Evolutionary conservation across 2,888 invertebrate genomes (phyloP), one percentile per base, ranked within the genome.

Genomic region (Chymomyza fuscimana): DNA sequence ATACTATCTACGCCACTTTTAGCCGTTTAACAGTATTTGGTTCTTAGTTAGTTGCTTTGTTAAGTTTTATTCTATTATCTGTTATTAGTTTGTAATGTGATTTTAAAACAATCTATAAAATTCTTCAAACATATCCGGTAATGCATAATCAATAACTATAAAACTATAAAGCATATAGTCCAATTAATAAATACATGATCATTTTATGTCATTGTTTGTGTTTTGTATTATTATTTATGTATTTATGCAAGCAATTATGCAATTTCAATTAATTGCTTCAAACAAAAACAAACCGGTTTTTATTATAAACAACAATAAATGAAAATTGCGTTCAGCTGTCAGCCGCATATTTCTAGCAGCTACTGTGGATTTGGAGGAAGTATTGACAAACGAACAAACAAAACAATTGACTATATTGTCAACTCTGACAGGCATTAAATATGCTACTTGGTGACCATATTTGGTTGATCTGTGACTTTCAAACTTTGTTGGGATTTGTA

Each of bases 191-290:
- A 62, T 50, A 19, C 46, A 46, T 22, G 12, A 22, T 71, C 46
- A 54, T 54, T 52, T 77, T 68, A 60, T 69, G 52, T 65, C 40
- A 63, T 74, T 75, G 71, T 76, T 73, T 72, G 29, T 10, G 10
- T 19, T 67, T 72, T 73, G 71, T 32, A 32, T 32, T 32, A 32
- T 32, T 32, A 82, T 82, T 86, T 78, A 87, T 88, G 71, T 71
- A 84, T 79, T 88, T 87, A 84, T 88, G 70, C 82, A 71, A 56
- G 65, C 79, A 82, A 86, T 87, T 85, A 87, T 89, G 79, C 80
- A 80, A 74, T 85, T 89, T 77, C 80, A 80, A 74, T 82, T 84
- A 88, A 88, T 88, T 88, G 82, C 61, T 70, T 52, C 79, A 86
- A 86, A 81, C 79, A 86, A 76, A 32, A 32, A 32, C 32, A 32